Percentiles rank a stretch among this genome's conserved stretches.
phyloP scores from a whole-genome alignment of 2,113 vertebrate genomes.

The Pedetes capensis region DNA sequence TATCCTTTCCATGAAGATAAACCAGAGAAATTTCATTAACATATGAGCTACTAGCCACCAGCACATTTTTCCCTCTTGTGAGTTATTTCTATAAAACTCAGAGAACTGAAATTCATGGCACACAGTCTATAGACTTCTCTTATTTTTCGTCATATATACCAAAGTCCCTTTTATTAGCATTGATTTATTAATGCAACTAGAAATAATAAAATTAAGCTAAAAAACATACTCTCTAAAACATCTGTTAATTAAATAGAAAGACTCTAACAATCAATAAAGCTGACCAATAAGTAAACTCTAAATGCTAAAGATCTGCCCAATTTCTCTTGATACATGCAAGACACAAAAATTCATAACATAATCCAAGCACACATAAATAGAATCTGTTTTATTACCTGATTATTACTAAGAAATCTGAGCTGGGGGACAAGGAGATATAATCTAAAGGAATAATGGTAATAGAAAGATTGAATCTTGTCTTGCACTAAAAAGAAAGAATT shows the following conservation, averaged over 20 bases:
- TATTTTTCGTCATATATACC: background rate
- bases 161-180: background rate
- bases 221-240: slow-evolving; percentile 4
- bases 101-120: background rate
- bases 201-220: background rate
- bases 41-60: background rate
- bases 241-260: slow-evolving; percentile 7
- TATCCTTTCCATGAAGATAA: background rate
- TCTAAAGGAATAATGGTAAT: background rate
- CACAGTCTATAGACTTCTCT: background rate
- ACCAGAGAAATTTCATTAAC: slow-evolving; percentile 2
- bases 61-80: background rate
- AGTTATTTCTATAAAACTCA: background rate
- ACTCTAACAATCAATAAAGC: background rate
- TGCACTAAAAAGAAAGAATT: background rate
- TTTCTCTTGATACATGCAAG: background rate
- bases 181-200: background rate
- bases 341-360: background rate
- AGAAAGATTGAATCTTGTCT: background rate
- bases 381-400: background rate
- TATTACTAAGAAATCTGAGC: background rate
- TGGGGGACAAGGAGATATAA: background rate
- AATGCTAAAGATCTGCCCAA: background rate
- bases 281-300: slow-evolving; percentile 18
- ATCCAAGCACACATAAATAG: background rate